Percentiles rank a stretch among this genome's conserved stretches.
phyloP scores from a whole-genome alignment of 2,888 invertebrate species.

The Himalopsyche kuldschensis region DNA sequence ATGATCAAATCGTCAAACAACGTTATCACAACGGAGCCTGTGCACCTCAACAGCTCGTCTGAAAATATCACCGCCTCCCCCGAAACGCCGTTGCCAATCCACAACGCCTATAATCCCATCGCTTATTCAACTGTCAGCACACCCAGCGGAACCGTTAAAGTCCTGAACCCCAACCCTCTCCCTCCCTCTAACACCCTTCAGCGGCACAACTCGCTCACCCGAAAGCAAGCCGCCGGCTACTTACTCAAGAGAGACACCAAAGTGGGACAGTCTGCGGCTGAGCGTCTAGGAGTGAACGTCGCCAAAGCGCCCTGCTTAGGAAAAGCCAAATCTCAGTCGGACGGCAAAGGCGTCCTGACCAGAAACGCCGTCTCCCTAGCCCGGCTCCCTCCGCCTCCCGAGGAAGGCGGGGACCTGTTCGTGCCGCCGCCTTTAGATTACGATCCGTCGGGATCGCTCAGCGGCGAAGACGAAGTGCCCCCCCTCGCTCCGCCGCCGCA shows the following conservation, averaged over 20 bases:
- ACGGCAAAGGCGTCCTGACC: constrained; percentile 51
- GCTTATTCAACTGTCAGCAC: constrained; percentile 46
- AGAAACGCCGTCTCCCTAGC: constrained; percentile 75
- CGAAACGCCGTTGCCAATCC: constrained; percentile 12
- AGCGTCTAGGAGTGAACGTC: constrained; percentile 53
- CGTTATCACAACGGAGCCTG: constrained; percentile 59
- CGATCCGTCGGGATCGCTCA: constrained; percentile 48
- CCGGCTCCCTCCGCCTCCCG: constrained; percentile 79
- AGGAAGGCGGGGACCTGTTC: constrained; percentile 66
- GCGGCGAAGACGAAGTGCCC: constrained; percentile 45
- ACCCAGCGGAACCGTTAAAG: constrained; percentile 38
- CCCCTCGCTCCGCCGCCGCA: constrained; percentile 86
- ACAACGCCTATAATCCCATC: constrained; percentile 48
- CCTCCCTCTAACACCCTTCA: constrained; percentile 57
- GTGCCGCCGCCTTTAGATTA: constrained; percentile 66
- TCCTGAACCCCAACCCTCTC: constrained; percentile 44
- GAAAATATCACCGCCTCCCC: constrained; percentile 44
- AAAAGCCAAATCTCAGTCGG: constrained; percentile 13
- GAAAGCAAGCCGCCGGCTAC: constrained; percentile 63
- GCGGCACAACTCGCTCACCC: constrained; percentile 65
- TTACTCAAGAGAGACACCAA: constrained; percentile 54
- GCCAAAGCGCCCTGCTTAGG: constrained; percentile 47
- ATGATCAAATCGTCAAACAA: constrained; percentile 58
- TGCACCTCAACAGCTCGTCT: constrained; percentile 51
- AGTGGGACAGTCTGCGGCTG: constrained; percentile 50